A percentile compares a stretch with the other conserved stretches of the same genome.
These are phyloP conservation scores for Crypturellus undulatus DNA, from an alignment of 2,113 vertebrate genomes.

Conservation along the genomic window DNA sequence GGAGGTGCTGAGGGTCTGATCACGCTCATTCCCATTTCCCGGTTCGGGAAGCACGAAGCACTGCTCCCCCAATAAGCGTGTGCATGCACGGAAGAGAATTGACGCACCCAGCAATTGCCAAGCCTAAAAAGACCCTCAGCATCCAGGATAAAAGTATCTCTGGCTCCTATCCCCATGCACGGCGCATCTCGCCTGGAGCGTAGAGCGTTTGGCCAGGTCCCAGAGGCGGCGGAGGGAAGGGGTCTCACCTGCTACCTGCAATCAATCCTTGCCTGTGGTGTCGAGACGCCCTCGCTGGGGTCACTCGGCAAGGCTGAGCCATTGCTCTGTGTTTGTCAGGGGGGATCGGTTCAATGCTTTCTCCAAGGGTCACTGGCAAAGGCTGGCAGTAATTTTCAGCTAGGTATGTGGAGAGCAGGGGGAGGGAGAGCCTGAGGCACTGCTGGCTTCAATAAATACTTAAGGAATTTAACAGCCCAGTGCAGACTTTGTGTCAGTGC, in stretches of 20 bases:
- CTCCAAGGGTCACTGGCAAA: constrained; percentile 68
- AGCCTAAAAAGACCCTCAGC: neutral
- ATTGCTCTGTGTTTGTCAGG: constrained; percentile 45
- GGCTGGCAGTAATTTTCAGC: constrained; percentile 74
- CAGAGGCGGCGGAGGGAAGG: constrained; percentile 53
- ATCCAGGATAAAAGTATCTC: neutral
- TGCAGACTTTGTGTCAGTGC: constrained; percentile 6
- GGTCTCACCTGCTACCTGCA: constrained; percentile 71
- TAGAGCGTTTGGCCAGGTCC: constrained; percentile 10
- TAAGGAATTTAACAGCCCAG: constrained; percentile 41
- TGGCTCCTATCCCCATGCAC: neutral
- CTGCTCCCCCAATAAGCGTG: neutral
- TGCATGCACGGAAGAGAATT: neutral
- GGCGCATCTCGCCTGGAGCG: constrained; percentile 5
- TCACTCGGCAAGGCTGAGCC: constrained; percentile 55
- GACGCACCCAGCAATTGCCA: neutral
- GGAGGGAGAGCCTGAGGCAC: constrained; percentile 60
- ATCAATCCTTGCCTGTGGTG: constrained; percentile 71
- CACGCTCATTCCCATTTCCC: neutral
- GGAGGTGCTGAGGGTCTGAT: neutral
- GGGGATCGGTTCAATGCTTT: constrained; percentile 49
- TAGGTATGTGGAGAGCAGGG: constrained; percentile 9
- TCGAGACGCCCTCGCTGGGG: constrained; percentile 14
- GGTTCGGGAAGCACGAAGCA: rapidly evolving
- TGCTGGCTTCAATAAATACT: constrained; percentile 73